Evolutionary conservation across 1,140 invertebrate genomes (phyloP), one percentile per base, ranked within the genome.

Genomic region (Hypothenemus hampei): DNA sequence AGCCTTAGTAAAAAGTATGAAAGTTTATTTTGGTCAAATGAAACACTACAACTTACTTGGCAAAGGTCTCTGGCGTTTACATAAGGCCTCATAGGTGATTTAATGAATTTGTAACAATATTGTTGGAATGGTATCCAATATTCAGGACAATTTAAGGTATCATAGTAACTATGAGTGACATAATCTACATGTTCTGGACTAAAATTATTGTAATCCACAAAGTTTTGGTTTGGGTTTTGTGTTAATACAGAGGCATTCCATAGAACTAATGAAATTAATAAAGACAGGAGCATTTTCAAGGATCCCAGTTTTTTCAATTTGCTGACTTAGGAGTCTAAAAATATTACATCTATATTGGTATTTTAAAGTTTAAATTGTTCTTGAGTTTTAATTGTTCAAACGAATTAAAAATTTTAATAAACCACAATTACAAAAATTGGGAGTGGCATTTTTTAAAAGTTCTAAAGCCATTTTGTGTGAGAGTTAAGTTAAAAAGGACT

Each of bases 71-170:
- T 78, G 3, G 91, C 90, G 63, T 91, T 88, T 51, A 85, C 82
- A 64, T 89, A 79, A 19, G 80, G 79, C 49, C 84, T 82, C 40
- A 84, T 73, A 1, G 91, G 90, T 19, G 89, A 92, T 62, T 90
- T 87, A 2, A 91, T 87, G 66, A 94, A 94, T 36, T 88, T 79
- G 70, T 92, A 94, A 73, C 92, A 95, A 0, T 83, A 83, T 39
- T 85, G 78, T 57, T 83, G 77, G 66, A 80, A 89, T 11, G 77
- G 77, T 19, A 85, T 73, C 91, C 91, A 95, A 69, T 90, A 78
- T 41, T 85, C 81, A 0, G 91, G 91, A 73, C 92, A 95, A 55
- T 73, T 71, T 47, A 79, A 44, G 23, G 74, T 72, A 35, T 76
- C 73, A 49, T 16, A 36, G 23, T 18, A 41, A 8, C 4, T 10